Evolutionary conservation across 2,113 vertebrate species (phyloP), one percentile per base, ranked within the genome.

Genomic region (Lucifuga dentata): DNA sequence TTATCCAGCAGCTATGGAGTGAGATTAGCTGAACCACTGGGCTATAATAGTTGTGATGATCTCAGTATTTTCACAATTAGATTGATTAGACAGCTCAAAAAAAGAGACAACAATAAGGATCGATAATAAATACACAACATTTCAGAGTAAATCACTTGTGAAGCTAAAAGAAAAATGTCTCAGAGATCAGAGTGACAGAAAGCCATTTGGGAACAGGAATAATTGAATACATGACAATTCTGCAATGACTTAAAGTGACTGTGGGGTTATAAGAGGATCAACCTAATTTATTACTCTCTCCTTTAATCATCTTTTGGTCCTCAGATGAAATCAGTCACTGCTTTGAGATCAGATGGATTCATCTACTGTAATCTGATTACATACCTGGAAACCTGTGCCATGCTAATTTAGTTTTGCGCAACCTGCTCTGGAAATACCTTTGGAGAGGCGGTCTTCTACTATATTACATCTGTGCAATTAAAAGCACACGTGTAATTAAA

Each of bases 11-110:
- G 75, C 68, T 73, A 78, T 52, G 29, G 32, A 80, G 68, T 68
- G 41, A 69, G 69, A 85, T 88, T 84, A 85, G 24, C 66, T 26
- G 52, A 66, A 67, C 48, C 58, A 45, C 8, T 2, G 5, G 60
- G 55, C 72, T 78, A 70, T 72, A 78, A 83, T 45, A 46, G 20
- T 53, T 57, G 24, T 48, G 61, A 81, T 82, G 50, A 81, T 88
- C 73, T 71, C 64, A 58, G 46, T 57, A 70, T 78, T 74, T 83
- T 40, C 58, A 39, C 53, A 68, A 69, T 78, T 80, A 68, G 46
- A 48, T 61, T 68, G 61, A 86, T 80, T 70, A 80, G 51, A 72
- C 21, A 61, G 33, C 33, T 35, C 33, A 35, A 11, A 11, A 35
- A 11, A 61, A 70, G 79, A 1, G 7, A 53, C 60, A 68, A 84